Percentiles rank a stretch among this genome's conserved stretches.
phyloP scores from a whole-genome alignment of 2,113 vertebrate species.

The Poeciliopsis prolifica region DNA sequence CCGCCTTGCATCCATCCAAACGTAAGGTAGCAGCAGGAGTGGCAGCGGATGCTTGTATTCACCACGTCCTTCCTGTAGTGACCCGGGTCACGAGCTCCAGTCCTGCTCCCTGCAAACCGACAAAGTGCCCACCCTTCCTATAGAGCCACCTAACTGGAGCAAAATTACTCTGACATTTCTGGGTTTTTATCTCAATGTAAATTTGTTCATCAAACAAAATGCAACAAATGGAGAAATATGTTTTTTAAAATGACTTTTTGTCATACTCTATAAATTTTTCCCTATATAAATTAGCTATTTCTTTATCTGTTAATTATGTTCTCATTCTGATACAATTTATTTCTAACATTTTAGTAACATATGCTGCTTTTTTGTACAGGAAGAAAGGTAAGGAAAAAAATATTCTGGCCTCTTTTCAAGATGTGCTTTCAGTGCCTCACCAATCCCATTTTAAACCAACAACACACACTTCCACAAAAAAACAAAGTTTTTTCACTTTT shows the following conservation, averaged over 20 bases:
- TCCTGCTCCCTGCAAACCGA: slow-evolving; percentile 59
- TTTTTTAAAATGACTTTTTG: not conserved
- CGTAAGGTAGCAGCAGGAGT: slow-evolving; percentile 33
- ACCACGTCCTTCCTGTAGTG: slow-evolving; percentile 74
- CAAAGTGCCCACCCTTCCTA: slow-evolving; percentile 64
- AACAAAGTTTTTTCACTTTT: not conserved
- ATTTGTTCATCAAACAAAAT: not conserved
- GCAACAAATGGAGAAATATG: not conserved
- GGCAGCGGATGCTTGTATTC: slow-evolving; percentile 69
- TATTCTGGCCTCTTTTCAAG: no score
- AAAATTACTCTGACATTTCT: not conserved
- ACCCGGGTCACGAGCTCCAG: slow-evolving; percentile 64
- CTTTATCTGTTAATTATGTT: no score
- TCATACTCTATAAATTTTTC: not conserved
- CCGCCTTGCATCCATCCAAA: slow-evolving; percentile 13
- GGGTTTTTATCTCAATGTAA: not conserved
- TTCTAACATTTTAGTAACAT: no score
- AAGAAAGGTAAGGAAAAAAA: no score
- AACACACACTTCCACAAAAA: not conserved
- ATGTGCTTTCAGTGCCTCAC: no score
- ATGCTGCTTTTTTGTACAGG: no score
- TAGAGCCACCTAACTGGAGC: slow-evolving; percentile 22
- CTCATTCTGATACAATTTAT: not conserved
- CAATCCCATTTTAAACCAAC: no score
- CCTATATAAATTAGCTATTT: not conserved